These are phyloP conservation scores for Aviceda subcristata DNA, from an alignment of 2,113 vertebrate species.

Conservation along the genomic window DNA sequence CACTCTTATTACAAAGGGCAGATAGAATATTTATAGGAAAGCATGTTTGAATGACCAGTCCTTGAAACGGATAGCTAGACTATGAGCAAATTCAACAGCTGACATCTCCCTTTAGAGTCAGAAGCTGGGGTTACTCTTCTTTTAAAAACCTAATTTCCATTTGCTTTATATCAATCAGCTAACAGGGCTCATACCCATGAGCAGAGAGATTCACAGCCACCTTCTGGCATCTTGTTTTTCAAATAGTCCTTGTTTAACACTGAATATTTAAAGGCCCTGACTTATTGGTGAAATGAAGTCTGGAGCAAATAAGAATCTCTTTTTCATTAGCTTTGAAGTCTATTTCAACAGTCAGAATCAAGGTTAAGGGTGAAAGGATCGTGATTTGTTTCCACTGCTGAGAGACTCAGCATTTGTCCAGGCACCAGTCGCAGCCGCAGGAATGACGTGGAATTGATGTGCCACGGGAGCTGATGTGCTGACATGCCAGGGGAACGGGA, in stretches of 20 bases:
- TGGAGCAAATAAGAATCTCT: background rate
- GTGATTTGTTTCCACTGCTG: background rate
- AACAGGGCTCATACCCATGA: background rate
- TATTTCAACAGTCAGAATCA: background rate
- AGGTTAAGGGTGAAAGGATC: background rate
- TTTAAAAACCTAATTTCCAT: background rate
- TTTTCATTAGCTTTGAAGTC: background rate
- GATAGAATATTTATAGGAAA: background rate
- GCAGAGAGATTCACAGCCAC: background rate
- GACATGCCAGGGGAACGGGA: background rate
- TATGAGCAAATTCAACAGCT: background rate
- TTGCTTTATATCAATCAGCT: background rate
- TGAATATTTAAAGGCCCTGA: background rate
- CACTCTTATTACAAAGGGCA: background rate
- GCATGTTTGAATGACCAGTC: background rate
- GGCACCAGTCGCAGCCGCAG: fast-evolving
- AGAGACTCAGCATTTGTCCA: background rate
- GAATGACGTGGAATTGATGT: background rate
- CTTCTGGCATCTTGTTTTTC: background rate
- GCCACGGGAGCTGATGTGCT: background rate
- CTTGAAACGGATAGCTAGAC: background rate
- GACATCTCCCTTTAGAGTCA: background rate
- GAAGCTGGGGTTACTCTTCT: background rate
- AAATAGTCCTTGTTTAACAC: background rate
- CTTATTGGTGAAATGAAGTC: background rate